Percentiles rank a stretch among this genome's conserved stretches.
Evolutionary conservation across 1,140 invertebrate genomes (phyloP).

Genomic region (Drosophila eugracilis): DNA sequence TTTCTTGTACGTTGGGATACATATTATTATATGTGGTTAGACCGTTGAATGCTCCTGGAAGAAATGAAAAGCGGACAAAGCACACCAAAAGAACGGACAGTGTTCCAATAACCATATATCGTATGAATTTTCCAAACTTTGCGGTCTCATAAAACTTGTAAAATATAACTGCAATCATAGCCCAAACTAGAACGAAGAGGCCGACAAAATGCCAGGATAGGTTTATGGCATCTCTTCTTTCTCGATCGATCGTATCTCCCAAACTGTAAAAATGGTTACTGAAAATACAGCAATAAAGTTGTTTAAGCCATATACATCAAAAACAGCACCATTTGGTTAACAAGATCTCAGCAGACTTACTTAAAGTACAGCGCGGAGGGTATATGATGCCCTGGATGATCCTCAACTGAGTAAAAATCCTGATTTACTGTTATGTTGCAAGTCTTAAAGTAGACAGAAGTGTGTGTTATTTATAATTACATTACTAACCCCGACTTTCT

Average conservation of each 20-base stretch:
- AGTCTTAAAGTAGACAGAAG: slow-evolving; percentile 13
- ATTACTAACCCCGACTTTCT: not conserved
- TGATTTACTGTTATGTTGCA: slow-evolving; percentile 20
- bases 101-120: slow-evolving; percentile 43
- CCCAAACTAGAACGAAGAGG: slow-evolving; percentile 46
- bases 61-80: slow-evolving; percentile 58
- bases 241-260: not conserved
- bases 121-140: slow-evolving; percentile 61
- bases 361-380: slow-evolving; percentile 66
- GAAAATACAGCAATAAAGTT: not conserved
- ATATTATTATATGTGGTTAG: slow-evolving; percentile 89
- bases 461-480: not conserved
- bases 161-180: slow-evolving; percentile 49
- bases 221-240: too few species aligned
- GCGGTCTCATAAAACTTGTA: slow-evolving; percentile 60
- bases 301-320: not conserved
- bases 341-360: too few species aligned
- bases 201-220: slow-evolving; percentile 54
- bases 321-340: too few species aligned
- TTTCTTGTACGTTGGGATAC: slow-evolving; percentile 85
- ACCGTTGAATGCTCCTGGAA: slow-evolving; percentile 87
- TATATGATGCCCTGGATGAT: slow-evolving; percentile 40
- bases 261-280: slow-evolving; percentile 40
- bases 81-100: slow-evolving; percentile 49
- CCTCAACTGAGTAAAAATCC: too few species aligned